Conservation (phyloP, 2,888 invertebrate species). For the Baronia brevicornis region DNA sequence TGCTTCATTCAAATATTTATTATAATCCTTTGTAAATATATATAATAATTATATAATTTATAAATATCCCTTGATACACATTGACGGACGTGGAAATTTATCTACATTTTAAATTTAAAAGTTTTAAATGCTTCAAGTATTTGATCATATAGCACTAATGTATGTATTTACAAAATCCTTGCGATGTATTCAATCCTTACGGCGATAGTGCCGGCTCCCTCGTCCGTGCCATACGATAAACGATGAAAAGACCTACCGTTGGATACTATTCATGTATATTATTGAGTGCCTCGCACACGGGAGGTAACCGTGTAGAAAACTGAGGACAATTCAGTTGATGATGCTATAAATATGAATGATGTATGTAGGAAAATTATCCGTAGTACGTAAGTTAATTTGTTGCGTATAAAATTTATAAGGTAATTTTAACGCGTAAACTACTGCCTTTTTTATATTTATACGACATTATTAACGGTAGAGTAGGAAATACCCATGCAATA, state of each 20-base stretch:
- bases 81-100: conserved; percentile 25
- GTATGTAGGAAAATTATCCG: neutral
- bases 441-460: no score
- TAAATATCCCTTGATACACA: conserved; percentile 13
- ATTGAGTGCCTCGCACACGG: conserved; percentile 37
- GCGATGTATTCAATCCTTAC: conserved; percentile 29
- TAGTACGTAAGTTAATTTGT: neutral
- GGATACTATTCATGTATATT: conserved; percentile 66
- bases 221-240: conserved; percentile 48
- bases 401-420: neutral
- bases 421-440: no score
- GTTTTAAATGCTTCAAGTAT: no score
- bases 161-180: conserved; percentile 36
- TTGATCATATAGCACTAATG: conserved; percentile 17
- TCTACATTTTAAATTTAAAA: conserved; percentile 35
- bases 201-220: conserved; percentile 47
- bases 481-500: no score
- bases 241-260: conserved; percentile 54
- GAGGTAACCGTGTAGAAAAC: conserved; percentile 51
- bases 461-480: no score
- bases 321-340: conserved; percentile 22
- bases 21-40: conserved; percentile 16
- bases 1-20: conserved; percentile 16
- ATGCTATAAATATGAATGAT: neutral
- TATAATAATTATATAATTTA: no score